Conservation (phyloP, 1,140 invertebrate genomes). For the Calliphora vicina region DNA sequence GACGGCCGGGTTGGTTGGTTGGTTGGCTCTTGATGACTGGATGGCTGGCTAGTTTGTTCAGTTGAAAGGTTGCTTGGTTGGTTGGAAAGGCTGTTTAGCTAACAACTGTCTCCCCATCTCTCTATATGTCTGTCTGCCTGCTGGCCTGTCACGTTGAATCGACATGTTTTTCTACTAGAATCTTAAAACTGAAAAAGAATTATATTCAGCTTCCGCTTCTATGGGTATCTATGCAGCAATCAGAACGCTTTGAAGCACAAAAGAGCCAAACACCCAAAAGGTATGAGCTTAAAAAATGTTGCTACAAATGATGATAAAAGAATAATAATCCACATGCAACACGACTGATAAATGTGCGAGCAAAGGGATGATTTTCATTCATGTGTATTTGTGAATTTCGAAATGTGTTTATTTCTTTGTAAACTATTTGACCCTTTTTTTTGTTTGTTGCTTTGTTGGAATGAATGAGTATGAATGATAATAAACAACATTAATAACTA, state of each 20-base stretch:
- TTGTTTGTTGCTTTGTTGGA: not conserved
- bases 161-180: not conserved
- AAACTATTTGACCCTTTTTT: not conserved
- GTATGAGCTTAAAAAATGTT: not conserved
- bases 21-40: not conserved
- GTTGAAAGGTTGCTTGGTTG: not conserved
- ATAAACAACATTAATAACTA: slow-evolving; percentile 3
- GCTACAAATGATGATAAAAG: not conserved
- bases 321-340: not conserved
- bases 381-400: not conserved
- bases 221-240: not conserved
- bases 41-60: not conserved
- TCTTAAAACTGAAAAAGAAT: not conserved
- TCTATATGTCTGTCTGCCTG: not conserved
- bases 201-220: not conserved
- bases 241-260: not conserved
- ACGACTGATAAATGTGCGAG: not conserved
- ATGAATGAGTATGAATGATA: not conserved
- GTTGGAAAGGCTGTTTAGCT: not conserved
- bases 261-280: not conserved
- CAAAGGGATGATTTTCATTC: not conserved
- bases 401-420: not conserved
- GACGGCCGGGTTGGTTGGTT: not conserved
- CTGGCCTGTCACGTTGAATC: not conserved
- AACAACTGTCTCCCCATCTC: not conserved